These are phyloP conservation scores for Microcebus murinus DNA, from an alignment of 2,113 vertebrate species.

Conservation along the genomic window DNA sequence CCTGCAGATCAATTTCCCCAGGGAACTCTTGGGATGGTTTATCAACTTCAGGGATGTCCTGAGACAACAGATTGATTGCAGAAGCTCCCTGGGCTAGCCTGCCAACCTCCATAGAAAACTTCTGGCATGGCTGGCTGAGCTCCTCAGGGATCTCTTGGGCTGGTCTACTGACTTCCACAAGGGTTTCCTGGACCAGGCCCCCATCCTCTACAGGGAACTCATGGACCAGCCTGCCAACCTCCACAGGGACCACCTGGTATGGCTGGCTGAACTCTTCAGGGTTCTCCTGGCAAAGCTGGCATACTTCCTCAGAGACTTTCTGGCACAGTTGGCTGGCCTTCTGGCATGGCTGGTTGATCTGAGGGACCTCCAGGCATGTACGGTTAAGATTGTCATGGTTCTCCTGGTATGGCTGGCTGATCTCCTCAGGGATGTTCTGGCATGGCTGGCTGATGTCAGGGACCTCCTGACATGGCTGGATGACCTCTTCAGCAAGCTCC, in stretches of 20 bases:
- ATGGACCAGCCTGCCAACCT: constrained; percentile 26
- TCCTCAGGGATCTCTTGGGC: constrained; percentile 51
- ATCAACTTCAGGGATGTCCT: constrained; percentile 50
- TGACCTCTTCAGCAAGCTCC: neutral
- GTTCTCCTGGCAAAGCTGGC: constrained; percentile 44
- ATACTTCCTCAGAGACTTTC: constrained; percentile 45
- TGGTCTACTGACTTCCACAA: constrained; percentile 24
- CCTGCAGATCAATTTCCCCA: neutral
- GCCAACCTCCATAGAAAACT: constrained; percentile 57
- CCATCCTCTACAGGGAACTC: constrained; percentile 29
- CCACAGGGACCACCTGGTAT: neutral
- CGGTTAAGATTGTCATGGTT: neutral
- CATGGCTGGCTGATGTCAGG: neutral
- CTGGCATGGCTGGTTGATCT: constrained; percentile 24
- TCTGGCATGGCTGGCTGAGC: constrained; percentile 17
- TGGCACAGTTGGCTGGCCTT: neutral
- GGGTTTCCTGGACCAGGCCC: constrained; percentile 39
- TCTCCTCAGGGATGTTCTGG: neutral
- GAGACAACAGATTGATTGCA: neutral
- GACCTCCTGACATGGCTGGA: constrained; percentile 24
- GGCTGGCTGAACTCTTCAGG: constrained; percentile 42
- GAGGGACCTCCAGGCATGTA: constrained; percentile 1
- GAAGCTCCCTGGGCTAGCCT: constrained; percentile 51
- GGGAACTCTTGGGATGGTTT: constrained; percentile 6
- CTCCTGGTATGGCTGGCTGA: neutral